Evolutionary conservation across 2,797 vertebrate genomes (phyloP).

Genomic region (Tadarida brasiliensis): DNA sequence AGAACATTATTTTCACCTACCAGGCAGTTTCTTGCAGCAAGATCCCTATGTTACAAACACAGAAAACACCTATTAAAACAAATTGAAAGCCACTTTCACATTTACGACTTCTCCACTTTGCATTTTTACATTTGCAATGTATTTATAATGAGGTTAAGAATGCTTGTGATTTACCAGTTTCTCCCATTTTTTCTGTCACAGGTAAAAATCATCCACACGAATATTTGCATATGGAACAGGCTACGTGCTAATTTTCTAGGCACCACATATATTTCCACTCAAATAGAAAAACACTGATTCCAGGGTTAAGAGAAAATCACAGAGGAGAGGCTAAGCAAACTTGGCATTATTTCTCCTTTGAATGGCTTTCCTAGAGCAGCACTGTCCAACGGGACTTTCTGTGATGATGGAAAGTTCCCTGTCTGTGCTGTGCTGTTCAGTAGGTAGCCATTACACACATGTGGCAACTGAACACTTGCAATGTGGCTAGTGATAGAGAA

Average conservation of each 20-base stretch:
- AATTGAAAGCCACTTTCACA: slow-evolving; percentile 66
- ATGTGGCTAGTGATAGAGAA: background rate
- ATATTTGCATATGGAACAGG: slow-evolving; percentile 48
- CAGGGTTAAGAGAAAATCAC: slow-evolving; percentile 41
- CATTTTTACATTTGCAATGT: slow-evolving; percentile 62
- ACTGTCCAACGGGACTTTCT: background rate
- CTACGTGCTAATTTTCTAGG: slow-evolving; percentile 54
- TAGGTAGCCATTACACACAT: background rate
- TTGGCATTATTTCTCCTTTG: background rate
- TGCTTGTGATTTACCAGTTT: slow-evolving; percentile 38
- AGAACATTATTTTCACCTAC: slow-evolving; percentile 94
- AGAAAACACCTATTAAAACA: slow-evolving; percentile 75
- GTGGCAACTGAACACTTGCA: background rate
- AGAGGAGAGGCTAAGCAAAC: background rate
- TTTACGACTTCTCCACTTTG: slow-evolving; percentile 48
- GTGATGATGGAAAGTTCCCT: background rate
- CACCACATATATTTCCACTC: slow-evolving; percentile 60
- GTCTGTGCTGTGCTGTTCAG: background rate
- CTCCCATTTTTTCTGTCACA: slow-evolving; percentile 60
- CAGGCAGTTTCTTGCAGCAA: slow-evolving; percentile 98
- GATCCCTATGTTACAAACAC: slow-evolving; percentile 91
- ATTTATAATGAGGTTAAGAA: slow-evolving; percentile 70
- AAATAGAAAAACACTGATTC: slow-evolving; percentile 59
- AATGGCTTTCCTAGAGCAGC: background rate
- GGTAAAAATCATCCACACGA: slow-evolving; percentile 52